Percentiles rank a stretch among this genome's conserved stretches.
phyloP scores from a whole-genome alignment of 2,888 invertebrate genomes.

The Pharmacophagus antenor region DNA sequence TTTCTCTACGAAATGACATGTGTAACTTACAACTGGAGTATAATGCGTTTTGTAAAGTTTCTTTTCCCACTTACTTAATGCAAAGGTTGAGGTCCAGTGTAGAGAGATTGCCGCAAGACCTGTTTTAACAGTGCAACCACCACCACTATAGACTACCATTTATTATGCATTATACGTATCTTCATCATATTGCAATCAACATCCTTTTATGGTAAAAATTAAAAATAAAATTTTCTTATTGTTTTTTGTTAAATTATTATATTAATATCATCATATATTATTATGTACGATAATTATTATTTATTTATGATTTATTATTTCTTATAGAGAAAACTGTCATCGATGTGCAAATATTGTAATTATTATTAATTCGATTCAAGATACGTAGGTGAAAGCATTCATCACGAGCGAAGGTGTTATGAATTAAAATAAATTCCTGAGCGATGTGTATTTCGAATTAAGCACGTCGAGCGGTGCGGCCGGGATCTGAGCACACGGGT shows the following conservation, averaged over 20 bases:
- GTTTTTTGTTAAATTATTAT: too few relatives aligned
- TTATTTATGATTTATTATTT: too few relatives aligned
- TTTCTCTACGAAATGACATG: constrained; percentile 13
- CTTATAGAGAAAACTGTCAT: too few relatives aligned
- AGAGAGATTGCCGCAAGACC: constrained; percentile 65
- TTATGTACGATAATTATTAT: too few relatives aligned
- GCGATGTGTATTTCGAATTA: constrained; percentile 41
- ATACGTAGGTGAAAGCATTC: neutral
- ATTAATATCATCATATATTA: too few relatives aligned
- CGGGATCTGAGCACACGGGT: constrained; percentile 41
- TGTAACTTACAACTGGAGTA: constrained; percentile 32
- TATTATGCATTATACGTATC: too few relatives aligned
- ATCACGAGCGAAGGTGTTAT: neutral
- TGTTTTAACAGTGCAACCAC: constrained; percentile 29
- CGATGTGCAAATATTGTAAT: too few relatives aligned
- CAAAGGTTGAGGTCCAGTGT: constrained; percentile 52
- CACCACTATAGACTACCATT: constrained; percentile 47
- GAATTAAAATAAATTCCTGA: constrained; percentile 16
- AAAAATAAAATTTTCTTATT: too few relatives aligned
- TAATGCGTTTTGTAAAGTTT: constrained; percentile 44
- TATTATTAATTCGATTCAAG: neutral
- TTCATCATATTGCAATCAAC: too few relatives aligned
- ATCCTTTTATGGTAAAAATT: too few relatives aligned
- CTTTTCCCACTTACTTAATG: constrained; percentile 59
- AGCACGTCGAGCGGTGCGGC: constrained; percentile 50